Percentiles rank a stretch among this genome's conserved stretches.
Conservation (phyloP, 2,113 vertebrate species). For the Larimichthys crocea region DNA sequence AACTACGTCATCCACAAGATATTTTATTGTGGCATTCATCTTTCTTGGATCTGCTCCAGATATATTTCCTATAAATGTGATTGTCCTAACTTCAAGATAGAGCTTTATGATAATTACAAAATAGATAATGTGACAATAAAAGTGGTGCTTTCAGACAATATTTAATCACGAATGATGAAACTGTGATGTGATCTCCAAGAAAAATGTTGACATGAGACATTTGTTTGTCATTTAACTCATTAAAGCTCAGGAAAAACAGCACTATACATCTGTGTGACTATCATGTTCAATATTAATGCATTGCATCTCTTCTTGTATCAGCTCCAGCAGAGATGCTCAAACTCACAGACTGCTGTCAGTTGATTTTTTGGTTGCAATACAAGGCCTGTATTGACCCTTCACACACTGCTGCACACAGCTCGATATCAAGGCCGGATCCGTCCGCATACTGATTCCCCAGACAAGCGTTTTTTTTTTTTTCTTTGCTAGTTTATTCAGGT, state of each 20-base stretch:
- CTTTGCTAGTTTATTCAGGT: slow-evolving; percentile 20
- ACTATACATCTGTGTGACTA: too few species aligned
- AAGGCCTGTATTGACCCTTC: slow-evolving; percentile 10
- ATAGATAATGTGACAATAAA: not conserved
- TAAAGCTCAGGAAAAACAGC: too few species aligned
- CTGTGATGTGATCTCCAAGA: not conserved
- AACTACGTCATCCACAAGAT: not conserved
- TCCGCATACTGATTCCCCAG: not conserved
- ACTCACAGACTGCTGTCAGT: not conserved
- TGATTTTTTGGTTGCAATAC: slow-evolving; percentile 3
- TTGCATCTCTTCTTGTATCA: not conserved
- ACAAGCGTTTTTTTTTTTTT: not conserved
- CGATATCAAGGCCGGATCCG: slow-evolving; percentile 5
- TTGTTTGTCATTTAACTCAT: not conserved
- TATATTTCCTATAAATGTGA: not conserved
- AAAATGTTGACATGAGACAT: not conserved
- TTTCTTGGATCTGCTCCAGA: too few species aligned
- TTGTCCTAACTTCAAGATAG: too few species aligned
- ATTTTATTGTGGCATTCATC: not conserved
- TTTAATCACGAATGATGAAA: not conserved
- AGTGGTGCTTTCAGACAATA: not conserved
- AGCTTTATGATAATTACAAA: not conserved
- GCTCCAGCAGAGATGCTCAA: not conserved
- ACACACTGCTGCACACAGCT: not conserved
- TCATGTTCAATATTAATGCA: too few species aligned